Base-by-base conservation (phyloP, 2,113 vertebrate species). In the Nesoenas mayeri region DNA sequence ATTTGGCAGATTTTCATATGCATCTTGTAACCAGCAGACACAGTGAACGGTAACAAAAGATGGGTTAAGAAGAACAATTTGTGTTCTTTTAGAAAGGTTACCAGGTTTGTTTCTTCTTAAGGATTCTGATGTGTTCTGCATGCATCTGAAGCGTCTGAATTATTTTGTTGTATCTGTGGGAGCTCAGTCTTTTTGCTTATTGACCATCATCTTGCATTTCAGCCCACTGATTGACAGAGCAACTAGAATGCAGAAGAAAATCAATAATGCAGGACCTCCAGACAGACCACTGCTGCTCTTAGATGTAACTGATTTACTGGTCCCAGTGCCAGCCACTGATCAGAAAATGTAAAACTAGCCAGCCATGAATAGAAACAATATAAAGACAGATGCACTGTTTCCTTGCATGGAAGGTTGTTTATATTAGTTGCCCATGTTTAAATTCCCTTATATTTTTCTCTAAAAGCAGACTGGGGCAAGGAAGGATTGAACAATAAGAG, bases 151-250 rank as follows among this genome's bases (percentile, higher is more conserved):
- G 78, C 16, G 66, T 85, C 53, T 60, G 85, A 96, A 93, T 94
- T 96, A 95, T 93, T 97, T 93, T 96, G 18, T 60, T 77, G 69
- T 97, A 97, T 98, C 97, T 97, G 80, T 97, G 95, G 96, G 97
- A 98, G 95, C 95, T 97, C 96, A 91, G 89, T 97, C 95, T 81
- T 98, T 98, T 97, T 98, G 95, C 97, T 98, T 98, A 98, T 98
- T 98, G 97, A 98, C 98, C 98, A 97, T 98, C 98, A 99, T 99
- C 98, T 98, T 98, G 98, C 97, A 98, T 98, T 99, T 99, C 98
- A 98, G 96, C 96, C 94, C 97, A 94, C 96, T 98, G 98, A 99
- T 92, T 99, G 98, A 99, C 98, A 99, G 98, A 98, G 97, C 96
- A 98, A 98, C 98, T 97, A 98, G 98, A 97, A 98, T 94, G 97